These are phyloP conservation scores for Drosophila parvula DNA, from an alignment of 1,140 invertebrate genomes.

Conservation along the genomic window DNA sequence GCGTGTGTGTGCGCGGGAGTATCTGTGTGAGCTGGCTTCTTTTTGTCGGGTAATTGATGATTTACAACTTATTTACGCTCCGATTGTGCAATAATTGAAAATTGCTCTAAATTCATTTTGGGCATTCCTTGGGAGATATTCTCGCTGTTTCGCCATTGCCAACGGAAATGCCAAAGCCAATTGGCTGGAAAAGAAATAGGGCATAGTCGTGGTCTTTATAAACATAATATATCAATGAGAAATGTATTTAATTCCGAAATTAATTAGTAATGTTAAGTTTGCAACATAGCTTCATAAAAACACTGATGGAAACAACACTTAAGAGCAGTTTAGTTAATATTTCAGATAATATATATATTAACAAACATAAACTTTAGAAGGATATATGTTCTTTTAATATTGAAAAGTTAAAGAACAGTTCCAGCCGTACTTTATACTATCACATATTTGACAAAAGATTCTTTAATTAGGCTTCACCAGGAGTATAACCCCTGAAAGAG, in stretches of 20 bases:
- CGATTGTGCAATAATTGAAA: conserved; percentile 82
- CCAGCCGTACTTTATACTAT: background rate
- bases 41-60: conserved; percentile 77
- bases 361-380: no score
- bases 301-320: no score
- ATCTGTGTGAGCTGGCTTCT: conserved; percentile 40
- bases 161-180: conserved; percentile 25
- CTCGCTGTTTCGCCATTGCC: conserved; percentile 40
- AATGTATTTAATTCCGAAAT: background rate
- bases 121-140: conserved; percentile 53
- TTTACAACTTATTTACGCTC: conserved; percentile 82
- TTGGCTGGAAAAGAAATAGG: conserved; percentile 10
- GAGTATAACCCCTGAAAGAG: conserved; percentile 2
- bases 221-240: background rate
- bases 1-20: conserved; percentile 35
- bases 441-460: no score
- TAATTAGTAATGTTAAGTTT: background rate
- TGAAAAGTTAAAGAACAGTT: no score
- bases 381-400: no score
- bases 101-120: conserved; percentile 79
- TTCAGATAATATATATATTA: no score
- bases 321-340: no score
- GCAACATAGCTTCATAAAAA: background rate
- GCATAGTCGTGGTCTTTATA: conserved; percentile 5
- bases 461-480: no score